Evolutionary conservation across 2,888 invertebrate species (phyloP).

Genomic region (Diarsia brunnea): DNA sequence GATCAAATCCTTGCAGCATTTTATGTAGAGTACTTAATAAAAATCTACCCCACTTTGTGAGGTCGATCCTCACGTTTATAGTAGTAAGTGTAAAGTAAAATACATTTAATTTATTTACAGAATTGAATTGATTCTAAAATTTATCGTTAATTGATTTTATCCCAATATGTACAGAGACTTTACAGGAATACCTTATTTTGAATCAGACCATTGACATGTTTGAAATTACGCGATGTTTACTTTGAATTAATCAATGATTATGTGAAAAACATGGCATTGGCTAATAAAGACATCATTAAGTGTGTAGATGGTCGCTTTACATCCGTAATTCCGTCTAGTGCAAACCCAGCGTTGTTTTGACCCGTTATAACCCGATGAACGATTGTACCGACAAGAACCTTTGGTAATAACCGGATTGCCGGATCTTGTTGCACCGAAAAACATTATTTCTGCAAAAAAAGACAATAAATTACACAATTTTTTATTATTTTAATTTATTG

Average conservation of each 20-base stretch:
- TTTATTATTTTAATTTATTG: too few relatives aligned
- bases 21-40: not conserved
- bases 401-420: constrained; percentile 61
- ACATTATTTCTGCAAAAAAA: constrained; percentile 35
- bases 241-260: constrained; percentile 9
- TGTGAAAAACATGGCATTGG: not conserved
- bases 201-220: not conserved
- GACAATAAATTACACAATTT: too few relatives aligned
- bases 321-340: constrained; percentile 19
- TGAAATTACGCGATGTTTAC: not conserved
- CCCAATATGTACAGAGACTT: not conserved
- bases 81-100: not conserved
- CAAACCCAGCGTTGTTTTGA: constrained; percentile 11
- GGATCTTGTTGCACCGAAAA: constrained; percentile 39
- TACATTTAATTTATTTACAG: not conserved
- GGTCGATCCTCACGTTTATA: not conserved
- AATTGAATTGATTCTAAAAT: not conserved
- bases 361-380: constrained; percentile 3
- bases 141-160: not conserved
- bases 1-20: not conserved
- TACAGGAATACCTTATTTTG: not conserved
- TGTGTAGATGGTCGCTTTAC: constrained; percentile 29
- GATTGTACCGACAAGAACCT: constrained; percentile 50
- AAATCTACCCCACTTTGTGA: not conserved
- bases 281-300: constrained; percentile 3